A percentile compares a stretch with the other conserved stretches of the same genome.
Evolutionary conservation across 2,113 vertebrate species (phyloP).

Genomic region (Platysternon megacephalum): DNA sequence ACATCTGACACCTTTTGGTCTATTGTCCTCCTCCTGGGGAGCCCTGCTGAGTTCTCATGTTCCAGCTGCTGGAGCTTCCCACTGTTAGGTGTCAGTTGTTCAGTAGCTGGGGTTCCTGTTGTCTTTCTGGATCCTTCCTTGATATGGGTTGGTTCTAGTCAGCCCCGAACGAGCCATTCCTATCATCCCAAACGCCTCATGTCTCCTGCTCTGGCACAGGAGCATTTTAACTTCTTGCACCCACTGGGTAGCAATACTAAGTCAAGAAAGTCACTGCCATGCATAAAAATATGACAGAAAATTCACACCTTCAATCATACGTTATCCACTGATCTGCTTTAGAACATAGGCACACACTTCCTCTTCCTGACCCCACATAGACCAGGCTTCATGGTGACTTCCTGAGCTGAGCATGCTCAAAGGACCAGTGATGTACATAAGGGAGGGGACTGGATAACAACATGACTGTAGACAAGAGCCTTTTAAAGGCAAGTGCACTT

Average conservation of each 20-base stretch:
- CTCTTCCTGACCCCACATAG: neutral
- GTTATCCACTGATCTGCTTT: accelerated
- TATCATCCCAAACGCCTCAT: neutral
- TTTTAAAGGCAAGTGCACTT: neutral
- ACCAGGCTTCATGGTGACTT: neutral
- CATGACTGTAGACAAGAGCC: neutral
- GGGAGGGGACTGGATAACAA: neutral
- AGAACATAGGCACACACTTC: neutral
- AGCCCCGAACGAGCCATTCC: neutral
- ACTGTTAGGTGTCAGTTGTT: neutral
- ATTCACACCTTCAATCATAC: neutral
- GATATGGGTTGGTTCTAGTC: neutral
- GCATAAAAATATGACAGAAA: neutral
- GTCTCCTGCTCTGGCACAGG: neutral
- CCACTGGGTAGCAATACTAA: neutral
- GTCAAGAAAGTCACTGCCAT: neutral
- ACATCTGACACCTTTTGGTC: neutral
- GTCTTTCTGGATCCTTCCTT: neutral
- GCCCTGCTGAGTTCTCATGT: neutral
- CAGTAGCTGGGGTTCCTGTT: neutral
- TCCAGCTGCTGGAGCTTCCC: neutral
- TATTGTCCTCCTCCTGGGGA: neutral
- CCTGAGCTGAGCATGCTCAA: neutral
- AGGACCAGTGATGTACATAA: accelerated
- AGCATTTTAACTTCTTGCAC: neutral